Percentiles rank a stretch among this genome's conserved stretches.
Evolutionary conservation across 2,113 vertebrate species (phyloP).

Genomic region (Agelaius phoeniceus): DNA sequence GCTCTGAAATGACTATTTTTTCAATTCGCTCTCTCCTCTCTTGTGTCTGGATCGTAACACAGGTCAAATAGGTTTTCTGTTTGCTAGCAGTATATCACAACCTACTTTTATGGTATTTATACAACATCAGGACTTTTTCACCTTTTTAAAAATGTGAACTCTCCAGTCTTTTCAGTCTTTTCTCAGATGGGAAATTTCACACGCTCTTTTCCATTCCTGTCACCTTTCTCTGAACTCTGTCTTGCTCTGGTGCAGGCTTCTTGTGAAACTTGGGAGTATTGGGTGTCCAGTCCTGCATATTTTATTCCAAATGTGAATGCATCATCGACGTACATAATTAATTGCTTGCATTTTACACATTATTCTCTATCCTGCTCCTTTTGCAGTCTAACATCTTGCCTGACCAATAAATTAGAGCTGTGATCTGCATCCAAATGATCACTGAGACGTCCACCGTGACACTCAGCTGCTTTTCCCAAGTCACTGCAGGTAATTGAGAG

Average conservation of each 20-base stretch:
- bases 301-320: slow-evolving; percentile 24
- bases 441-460: not conserved
- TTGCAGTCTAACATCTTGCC: slow-evolving; percentile 10
- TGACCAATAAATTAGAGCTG: slow-evolving; percentile 32
- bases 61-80: not conserved
- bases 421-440: slow-evolving; percentile 29
- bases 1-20: not conserved
- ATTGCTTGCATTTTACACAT: slow-evolving; percentile 20
- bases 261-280: not conserved
- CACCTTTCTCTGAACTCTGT: slow-evolving; percentile 25
- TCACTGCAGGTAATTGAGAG: slow-evolving; percentile 20
- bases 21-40: not conserved
- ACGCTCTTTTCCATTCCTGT: not conserved
- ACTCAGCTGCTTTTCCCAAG: slow-evolving; percentile 35
- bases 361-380: not conserved
- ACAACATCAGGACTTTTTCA: not conserved
- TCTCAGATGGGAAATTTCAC: not conserved
- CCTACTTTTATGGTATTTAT: not conserved
- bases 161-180: not conserved
- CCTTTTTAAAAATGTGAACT: not conserved
- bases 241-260: not conserved
- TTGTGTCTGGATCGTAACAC: not conserved
- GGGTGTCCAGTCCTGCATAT: not conserved
- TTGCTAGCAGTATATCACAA: not conserved
- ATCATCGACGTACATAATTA: slow-evolving; percentile 5